Percentiles rank a stretch among this genome's conserved stretches.
Conservation (phyloP, 2,888 invertebrate species). For the Galerucella nymphaeae region DNA sequence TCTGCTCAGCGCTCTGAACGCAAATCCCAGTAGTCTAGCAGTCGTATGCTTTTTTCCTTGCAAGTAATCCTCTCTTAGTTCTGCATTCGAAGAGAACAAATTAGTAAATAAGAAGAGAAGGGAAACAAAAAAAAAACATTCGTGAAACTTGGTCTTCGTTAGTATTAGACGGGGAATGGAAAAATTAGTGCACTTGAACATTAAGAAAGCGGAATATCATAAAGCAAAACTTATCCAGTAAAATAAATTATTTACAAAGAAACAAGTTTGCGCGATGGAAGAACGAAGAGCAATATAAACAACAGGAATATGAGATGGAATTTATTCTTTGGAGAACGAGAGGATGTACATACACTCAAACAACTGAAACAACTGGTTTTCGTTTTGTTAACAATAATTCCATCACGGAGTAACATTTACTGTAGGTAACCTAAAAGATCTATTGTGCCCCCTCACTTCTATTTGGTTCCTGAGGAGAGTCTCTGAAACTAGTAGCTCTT, state of each 20-base stretch:
- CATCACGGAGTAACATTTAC: too few relatives aligned
- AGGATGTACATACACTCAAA: slow-evolving; percentile 20
- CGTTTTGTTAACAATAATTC: too few relatives aligned
- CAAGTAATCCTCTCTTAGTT: slow-evolving; percentile 21
- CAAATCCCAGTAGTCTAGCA: slow-evolving; percentile 18
- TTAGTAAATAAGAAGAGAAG: slow-evolving; percentile 34
- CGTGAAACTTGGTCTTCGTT: slow-evolving; percentile 32
- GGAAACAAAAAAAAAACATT: slow-evolving; percentile 32
- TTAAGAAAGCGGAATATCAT: slow-evolving; percentile 51
- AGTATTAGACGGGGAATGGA: slow-evolving; percentile 37
- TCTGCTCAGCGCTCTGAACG: slow-evolving; percentile 19
- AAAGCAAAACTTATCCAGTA: slow-evolving; percentile 51
- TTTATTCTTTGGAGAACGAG: slow-evolving; percentile 50
- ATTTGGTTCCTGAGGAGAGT: too few relatives aligned
- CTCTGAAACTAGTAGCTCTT: too few relatives aligned
- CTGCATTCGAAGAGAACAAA: slow-evolving; percentile 31
- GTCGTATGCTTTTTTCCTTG: slow-evolving; percentile 15
- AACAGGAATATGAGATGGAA: slow-evolving; percentile 55
- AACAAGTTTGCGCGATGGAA: slow-evolving; percentile 42
- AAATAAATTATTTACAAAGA: slow-evolving; percentile 51
- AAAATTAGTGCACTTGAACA: slow-evolving; percentile 46
- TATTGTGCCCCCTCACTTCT: too few relatives aligned
- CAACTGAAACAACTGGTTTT: too few relatives aligned
- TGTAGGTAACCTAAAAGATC: too few relatives aligned
- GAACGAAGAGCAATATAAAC: slow-evolving; percentile 43